Percentiles rank a stretch among this genome's conserved stretches.
Evolutionary conservation across 2,113 vertebrate species (phyloP).

Genomic region (Marmota monax): DNA sequence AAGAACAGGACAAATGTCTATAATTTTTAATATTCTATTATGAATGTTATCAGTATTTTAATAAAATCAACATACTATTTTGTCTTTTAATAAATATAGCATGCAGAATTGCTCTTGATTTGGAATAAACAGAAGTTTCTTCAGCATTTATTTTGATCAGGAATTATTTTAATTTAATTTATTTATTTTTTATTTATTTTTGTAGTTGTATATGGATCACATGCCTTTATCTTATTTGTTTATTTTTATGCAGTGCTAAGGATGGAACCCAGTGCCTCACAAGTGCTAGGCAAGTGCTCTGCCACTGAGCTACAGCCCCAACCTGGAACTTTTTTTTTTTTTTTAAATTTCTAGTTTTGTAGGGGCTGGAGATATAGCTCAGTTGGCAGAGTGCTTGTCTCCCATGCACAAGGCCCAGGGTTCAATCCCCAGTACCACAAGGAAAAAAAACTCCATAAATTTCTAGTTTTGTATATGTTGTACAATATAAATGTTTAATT

Average conservation of each 20-base stretch:
- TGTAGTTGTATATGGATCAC: no score
- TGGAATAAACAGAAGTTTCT: background rate
- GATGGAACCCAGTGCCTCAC: no score
- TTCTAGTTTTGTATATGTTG: background rate
- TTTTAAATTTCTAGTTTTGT: background rate
- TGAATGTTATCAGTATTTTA: background rate
- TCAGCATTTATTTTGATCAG: background rate
- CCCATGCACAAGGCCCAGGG: no score
- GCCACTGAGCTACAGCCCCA: no score
- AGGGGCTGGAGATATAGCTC: no score
- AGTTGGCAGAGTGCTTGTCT: no score
- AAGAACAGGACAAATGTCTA: background rate
- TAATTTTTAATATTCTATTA: slow-evolving; percentile 22
- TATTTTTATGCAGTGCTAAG: no score
- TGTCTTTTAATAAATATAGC: background rate
- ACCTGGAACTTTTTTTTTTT: no score
- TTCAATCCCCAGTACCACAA: no score
- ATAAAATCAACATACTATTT: background rate
- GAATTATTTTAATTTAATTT: background rate
- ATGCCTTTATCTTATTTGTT: no score
- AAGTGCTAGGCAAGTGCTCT: no score
- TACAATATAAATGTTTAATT: background rate
- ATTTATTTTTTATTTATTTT: no score
- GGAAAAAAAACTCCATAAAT: background rate
- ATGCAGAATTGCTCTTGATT: background rate